Evolutionary conservation across 2,888 invertebrate species (phyloP).

Genomic region (Nomada hirtipes): DNA sequence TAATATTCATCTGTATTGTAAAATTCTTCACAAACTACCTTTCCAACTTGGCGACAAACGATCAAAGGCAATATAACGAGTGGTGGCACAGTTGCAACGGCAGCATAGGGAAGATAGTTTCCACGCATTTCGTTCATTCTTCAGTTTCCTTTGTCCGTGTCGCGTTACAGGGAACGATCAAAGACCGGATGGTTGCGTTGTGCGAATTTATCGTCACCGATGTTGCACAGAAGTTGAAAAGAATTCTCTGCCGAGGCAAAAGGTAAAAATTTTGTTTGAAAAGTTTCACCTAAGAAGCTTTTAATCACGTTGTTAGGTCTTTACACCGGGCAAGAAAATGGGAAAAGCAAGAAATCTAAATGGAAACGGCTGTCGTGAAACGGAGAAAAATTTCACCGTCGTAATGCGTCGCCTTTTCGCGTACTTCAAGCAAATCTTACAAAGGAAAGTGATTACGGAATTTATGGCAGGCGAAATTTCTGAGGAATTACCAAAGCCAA

Average conservation of each 20-base stretch:
- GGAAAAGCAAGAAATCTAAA: not conserved
- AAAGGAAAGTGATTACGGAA: conserved; percentile 47
- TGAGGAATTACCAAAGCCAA: conserved; percentile 8
- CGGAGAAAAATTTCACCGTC: conserved; percentile 5
- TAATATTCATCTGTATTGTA: no score
- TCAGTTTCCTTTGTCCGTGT: not conserved
- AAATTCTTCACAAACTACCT: no score
- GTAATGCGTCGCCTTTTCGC: conserved; percentile 25
- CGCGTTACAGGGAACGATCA: conserved; percentile 1
- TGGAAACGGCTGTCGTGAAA: not conserved
- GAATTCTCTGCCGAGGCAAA: conserved; percentile 16
- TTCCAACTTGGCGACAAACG: not conserved
- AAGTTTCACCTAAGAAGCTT: conserved; percentile 51
- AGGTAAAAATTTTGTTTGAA: conserved; percentile 14
- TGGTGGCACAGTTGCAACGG: not conserved
- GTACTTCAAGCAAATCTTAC: conserved; percentile 27
- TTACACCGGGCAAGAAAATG: not conserved
- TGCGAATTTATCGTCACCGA: conserved; percentile 35
- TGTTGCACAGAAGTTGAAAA: conserved; percentile 16
- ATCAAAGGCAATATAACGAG: conserved; percentile 14
- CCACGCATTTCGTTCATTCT: not conserved
- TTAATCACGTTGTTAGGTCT: conserved; percentile 49
- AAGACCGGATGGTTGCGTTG: conserved; percentile 33
- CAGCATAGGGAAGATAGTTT: not conserved
- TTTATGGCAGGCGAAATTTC: conserved; percentile 37